phyloP scores from a whole-genome alignment of 37 sponge, comb jelly and placozoan genomes.

The Beroe forskalii region DNA sequence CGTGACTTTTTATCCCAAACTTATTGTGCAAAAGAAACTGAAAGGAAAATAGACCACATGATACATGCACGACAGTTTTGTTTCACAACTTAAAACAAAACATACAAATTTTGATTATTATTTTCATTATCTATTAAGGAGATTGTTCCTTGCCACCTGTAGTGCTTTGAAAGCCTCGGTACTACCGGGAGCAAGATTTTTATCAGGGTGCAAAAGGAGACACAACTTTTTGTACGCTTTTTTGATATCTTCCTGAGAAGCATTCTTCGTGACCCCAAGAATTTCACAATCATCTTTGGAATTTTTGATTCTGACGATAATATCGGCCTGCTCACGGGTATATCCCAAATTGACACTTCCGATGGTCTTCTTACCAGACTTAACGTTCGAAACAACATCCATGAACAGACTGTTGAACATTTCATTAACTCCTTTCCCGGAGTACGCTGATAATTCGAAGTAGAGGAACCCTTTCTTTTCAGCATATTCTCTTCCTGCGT shows the following conservation, averaged over 20 bases:
- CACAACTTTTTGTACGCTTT: conserved; percentile 84
- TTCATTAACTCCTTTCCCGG: conserved; percentile 75
- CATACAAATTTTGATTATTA: neutral
- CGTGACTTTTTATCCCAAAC: too few species aligned
- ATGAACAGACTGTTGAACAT: conserved; percentile 38
- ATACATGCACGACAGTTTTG: neutral
- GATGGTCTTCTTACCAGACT: neutral
- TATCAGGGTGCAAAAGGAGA: conserved; percentile 88
- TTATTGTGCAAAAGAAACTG: neutral
- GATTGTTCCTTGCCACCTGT: conserved; percentile 12
- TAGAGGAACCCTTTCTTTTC: conserved; percentile 84
- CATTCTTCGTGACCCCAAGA: conserved; percentile 68
- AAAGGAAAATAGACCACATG: neutral
- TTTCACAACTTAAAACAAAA: neutral
- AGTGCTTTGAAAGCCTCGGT: conserved; percentile 91
- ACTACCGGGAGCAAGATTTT: conserved; percentile 87
- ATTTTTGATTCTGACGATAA: conserved; percentile 70
- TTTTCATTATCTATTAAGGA: neutral
- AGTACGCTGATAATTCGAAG: conserved; percentile 86
- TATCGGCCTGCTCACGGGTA: conserved; percentile 76
- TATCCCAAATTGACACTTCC: conserved; percentile 66
- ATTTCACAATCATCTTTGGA: conserved; percentile 73
- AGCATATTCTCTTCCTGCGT: conserved; percentile 84
- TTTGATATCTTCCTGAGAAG: conserved; percentile 76
- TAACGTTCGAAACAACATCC: conserved; percentile 4